Conservation (phyloP, 2,888 invertebrate genomes). For the Serripes groenlandicus region DNA sequence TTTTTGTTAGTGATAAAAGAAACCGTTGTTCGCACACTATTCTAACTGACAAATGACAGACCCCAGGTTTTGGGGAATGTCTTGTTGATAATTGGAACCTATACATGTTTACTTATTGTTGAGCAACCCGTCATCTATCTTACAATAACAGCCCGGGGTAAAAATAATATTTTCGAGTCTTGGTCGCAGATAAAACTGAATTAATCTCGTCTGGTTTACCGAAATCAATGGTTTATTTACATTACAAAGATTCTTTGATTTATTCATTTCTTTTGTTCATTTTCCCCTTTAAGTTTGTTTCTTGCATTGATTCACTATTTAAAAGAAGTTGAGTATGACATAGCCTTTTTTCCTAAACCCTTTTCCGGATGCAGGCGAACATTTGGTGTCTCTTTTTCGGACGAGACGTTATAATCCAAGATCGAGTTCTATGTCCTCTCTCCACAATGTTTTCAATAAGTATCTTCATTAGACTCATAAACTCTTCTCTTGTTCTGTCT, state of each 20-base stretch:
- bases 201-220: constrained; percentile 6
- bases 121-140: constrained; percentile 20
- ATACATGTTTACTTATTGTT: constrained; percentile 8
- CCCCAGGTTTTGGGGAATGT: not conserved
- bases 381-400: no score
- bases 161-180: not conserved
- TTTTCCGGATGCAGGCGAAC: no score
- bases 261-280: not conserved
- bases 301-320: not conserved
- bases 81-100: constrained; percentile 12
- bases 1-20: no score
- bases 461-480: no score
- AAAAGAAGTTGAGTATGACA: no score
- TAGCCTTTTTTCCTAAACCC: no score
- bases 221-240: constrained; percentile 4
- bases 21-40: no score
- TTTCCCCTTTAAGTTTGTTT: not conserved
- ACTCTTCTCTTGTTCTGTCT: no score
- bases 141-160: constrained; percentile 7
- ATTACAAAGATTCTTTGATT: not conserved
- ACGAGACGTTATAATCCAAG: no score
- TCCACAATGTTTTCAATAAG: no score
- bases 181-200: constrained; percentile 14
- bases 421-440: no score
- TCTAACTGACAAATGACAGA: no score